A percentile compares a stretch with the other conserved stretches of the same genome.
Evolutionary conservation across 2,797 vertebrate genomes (phyloP).

Genomic region (Bufotes viridis): DNA sequence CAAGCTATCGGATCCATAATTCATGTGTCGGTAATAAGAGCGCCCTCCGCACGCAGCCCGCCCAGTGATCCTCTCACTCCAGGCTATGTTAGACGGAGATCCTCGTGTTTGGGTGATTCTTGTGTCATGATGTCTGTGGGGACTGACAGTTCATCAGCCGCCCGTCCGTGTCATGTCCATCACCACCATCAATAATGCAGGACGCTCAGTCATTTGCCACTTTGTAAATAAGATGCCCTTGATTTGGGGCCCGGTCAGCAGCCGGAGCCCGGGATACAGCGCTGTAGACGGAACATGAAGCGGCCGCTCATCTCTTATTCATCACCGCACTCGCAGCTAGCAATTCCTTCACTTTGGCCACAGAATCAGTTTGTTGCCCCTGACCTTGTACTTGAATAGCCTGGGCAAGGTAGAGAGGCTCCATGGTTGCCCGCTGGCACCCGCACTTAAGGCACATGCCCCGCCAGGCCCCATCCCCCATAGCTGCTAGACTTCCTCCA

Average conservation of each 20-base stretch:
- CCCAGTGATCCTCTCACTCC: not conserved
- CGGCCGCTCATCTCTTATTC: not conserved
- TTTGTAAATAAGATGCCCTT: constrained; percentile 25
- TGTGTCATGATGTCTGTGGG: constrained; percentile 11
- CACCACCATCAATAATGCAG: constrained; percentile 46
- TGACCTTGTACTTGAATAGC: not conserved
- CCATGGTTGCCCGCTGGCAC: not conserved
- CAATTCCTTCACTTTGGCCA: not conserved
- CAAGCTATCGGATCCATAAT: constrained; percentile 28
- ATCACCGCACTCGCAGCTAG: not conserved
- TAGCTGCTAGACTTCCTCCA: too few relatives aligned
- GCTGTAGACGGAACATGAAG: not conserved
- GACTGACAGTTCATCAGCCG: constrained; percentile 45
- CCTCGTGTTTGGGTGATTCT: not conserved
- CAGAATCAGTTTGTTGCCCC: not conserved
- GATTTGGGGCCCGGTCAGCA: constrained; percentile 33
- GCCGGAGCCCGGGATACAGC: not conserved
- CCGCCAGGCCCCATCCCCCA: too few relatives aligned
- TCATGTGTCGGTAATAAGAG: constrained; percentile 7
- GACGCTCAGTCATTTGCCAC: not conserved
- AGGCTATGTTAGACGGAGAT: not conserved
- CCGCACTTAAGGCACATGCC: too few relatives aligned
- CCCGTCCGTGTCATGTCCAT: not conserved
- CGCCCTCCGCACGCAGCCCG: not conserved
- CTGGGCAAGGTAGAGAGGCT: not conserved